Evolutionary conservation across 2,797 vertebrate species (phyloP), one percentile per base, ranked within the genome.

Genomic region (Phyllotis vaccarum): DNA sequence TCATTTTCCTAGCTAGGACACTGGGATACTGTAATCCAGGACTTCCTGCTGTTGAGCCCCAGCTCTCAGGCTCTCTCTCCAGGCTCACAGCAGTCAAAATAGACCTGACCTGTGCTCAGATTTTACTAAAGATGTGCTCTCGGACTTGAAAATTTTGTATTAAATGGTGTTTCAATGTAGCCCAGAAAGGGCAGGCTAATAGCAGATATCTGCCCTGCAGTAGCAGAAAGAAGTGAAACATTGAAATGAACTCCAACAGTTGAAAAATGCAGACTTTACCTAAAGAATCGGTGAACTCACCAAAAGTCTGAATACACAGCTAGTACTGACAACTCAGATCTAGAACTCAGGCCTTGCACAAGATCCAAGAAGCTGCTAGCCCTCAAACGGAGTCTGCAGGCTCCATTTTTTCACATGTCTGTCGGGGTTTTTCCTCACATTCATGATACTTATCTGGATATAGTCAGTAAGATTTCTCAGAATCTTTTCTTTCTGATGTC

Each of bases 101-200:
- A 0, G 70, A 60, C 7, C 49, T 64, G 29, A 75, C 16, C 29
- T 12, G 17, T 37, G 60, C 40, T 13, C 12, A 40, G 4, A 24
- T 82, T 62, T 64, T n/a, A 40, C 52, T 81, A 40, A 90, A 78
- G 21, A 40, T 60, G 11, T 31, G 19, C n/a, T 93, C 72, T 85
- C 64, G 46, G 6, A 22, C n/a, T 81, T 64, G 12, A 34, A 91
- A 87, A 64, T 31, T 89, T 96, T 91, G 80, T 19, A 74, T 85
- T 68, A 85, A 82, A 56, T 24, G 49, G 11, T 79, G n/a, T 54
- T 58, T 90, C 86, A 74, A 87, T 24, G 58, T 70, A 81, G 9
- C 43, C 60, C 49, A 37, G 49, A 72, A 31, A 58, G 79, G 83
- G 66, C 86, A 74, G 86, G 40, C 16, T 8, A 68, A 19, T 68